phyloP scores from a whole-genome alignment of 2,113 vertebrate genomes.

The Acrocephalus arundinaceus region DNA sequence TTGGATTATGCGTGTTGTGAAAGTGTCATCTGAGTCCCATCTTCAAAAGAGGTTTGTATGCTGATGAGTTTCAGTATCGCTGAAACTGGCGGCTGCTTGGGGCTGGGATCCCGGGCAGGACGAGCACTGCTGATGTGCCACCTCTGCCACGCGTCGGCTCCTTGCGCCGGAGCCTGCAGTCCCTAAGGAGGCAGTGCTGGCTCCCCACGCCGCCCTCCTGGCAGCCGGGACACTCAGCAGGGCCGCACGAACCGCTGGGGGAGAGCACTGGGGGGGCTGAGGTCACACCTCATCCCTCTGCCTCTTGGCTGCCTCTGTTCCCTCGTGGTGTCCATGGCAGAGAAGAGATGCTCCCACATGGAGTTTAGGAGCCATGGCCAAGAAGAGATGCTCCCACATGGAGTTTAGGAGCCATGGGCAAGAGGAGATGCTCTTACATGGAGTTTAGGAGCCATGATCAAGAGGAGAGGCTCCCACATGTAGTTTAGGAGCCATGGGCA shows the following conservation, averaged over 20 bases:
- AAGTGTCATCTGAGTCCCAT: not conserved
- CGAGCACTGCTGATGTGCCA: not conserved
- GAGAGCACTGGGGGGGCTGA: not conserved
- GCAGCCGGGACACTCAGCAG: not conserved
- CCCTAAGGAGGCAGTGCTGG: accelerated
- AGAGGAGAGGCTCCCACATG: accelerated
- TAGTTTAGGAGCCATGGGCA: not conserved
- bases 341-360: not conserved
- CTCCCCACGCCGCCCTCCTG: accelerated
- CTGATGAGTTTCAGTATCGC: not conserved
- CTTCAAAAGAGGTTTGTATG: not conserved
- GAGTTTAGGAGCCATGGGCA: not conserved
- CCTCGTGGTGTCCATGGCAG: accelerated
- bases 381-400: accelerated
- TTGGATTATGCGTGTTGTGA: not conserved
- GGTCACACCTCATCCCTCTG: not conserved
- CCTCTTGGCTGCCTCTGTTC: not conserved
- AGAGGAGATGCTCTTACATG: accelerated
- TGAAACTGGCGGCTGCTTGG: not conserved
- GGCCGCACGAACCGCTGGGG: accelerated
- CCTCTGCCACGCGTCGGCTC: not conserved
- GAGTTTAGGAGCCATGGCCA: not conserved
- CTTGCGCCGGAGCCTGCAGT: not conserved
- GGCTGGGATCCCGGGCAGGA: not conserved
- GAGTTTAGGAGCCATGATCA: not conserved